Evolutionary conservation across 2,888 invertebrate genomes (phyloP).

Genomic region (Euspilapteryx auroguttella): DNA sequence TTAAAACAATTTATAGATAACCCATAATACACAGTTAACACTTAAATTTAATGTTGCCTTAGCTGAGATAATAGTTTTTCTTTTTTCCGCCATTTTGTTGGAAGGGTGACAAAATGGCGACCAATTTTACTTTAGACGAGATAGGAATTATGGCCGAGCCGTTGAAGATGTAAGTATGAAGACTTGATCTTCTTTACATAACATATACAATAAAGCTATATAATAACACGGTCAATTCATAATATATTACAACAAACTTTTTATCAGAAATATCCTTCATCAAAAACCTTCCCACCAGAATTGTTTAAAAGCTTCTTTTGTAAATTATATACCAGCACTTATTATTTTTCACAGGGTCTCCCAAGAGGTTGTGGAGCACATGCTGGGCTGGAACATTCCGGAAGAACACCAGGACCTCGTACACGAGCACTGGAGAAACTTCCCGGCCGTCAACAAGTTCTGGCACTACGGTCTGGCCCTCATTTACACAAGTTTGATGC

Average conservation of each 20-base stretch:
- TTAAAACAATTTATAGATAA: slow-evolving; percentile 12
- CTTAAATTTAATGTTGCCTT: no score
- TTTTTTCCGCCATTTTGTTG: slow-evolving; percentile 23
- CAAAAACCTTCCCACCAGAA: background rate
- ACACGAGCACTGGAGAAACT: slow-evolving; percentile 71
- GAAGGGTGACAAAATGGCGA: slow-evolving; percentile 34
- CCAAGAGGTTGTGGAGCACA: slow-evolving; percentile 40
- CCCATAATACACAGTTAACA: no score
- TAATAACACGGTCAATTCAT: no score
- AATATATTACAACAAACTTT: background rate
- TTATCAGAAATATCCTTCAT: no score
- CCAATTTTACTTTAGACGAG: slow-evolving; percentile 25
- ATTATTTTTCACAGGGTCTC: slow-evolving; percentile 24
- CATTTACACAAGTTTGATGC: slow-evolving; percentile 64
- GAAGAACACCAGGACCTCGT: slow-evolving; percentile 65
- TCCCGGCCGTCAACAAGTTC: slow-evolving; percentile 66
- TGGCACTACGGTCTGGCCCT: slow-evolving; percentile 68
- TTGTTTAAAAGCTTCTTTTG: background rate
- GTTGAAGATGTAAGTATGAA: slow-evolving; percentile 39
- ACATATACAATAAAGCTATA: no score
- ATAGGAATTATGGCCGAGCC: slow-evolving; percentile 47
- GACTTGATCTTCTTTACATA: slow-evolving; percentile 1
- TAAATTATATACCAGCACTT: background rate
- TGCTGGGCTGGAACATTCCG: slow-evolving; percentile 72
- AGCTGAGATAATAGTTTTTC: no score